Conservation (phyloP, 1,140 invertebrate genomes). For the Caenorhabditis remanei region DNA sequence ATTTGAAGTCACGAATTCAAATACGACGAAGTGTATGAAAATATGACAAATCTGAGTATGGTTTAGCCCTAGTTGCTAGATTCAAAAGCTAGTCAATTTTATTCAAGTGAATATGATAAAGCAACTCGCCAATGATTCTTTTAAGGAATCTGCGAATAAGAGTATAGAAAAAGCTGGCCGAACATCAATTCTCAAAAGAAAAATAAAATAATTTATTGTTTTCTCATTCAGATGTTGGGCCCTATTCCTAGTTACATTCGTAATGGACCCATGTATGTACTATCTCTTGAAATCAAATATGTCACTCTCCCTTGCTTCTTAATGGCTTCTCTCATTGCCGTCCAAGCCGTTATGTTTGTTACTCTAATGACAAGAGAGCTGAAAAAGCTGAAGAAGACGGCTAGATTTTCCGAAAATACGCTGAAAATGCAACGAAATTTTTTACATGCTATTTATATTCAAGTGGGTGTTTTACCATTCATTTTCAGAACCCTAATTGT, state of each 20-base stretch:
- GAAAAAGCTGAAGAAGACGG: constrained; percentile 1
- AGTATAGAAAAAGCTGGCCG: too few relatives aligned
- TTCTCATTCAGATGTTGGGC: neutral
- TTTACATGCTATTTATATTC: constrained; percentile 1
- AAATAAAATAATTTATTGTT: neutral
- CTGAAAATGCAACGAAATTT: constrained; percentile 31
- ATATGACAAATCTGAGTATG: too few relatives aligned
- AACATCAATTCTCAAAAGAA: too few relatives aligned
- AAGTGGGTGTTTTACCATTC: neutral
- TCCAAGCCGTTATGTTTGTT: neutral
- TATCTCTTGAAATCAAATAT: neutral
- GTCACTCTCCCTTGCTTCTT: constrained; percentile 14
- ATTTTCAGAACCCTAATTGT: neutral
- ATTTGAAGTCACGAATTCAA: neutral
- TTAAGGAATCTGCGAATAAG: too few relatives aligned
- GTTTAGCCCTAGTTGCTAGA: too few relatives aligned
- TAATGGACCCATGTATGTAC: neutral
- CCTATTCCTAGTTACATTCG: neutral
- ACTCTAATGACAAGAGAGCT: neutral
- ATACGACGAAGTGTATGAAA: too few relatives aligned
- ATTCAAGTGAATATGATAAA: too few relatives aligned
- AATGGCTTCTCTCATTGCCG: neutral
- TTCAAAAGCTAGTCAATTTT: too few relatives aligned
- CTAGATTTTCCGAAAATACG: constrained; percentile 4
- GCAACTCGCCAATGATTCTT: too few relatives aligned